Base-by-base conservation (phyloP, 2,888 invertebrate genomes). In the Apodemia mormo region DNA sequence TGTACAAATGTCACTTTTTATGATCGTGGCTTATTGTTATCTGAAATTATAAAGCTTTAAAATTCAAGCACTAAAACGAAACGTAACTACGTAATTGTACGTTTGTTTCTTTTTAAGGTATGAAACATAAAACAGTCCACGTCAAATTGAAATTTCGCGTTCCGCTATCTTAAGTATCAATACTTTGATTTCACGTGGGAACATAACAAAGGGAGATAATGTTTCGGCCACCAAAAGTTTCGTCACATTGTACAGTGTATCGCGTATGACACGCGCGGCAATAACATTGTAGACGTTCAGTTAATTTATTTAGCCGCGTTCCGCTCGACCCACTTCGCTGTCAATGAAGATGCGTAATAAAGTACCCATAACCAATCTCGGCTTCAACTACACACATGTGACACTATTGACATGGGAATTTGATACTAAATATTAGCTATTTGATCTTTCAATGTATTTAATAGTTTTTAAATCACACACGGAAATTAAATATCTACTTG, bases 281-380 rank as follows among this genome's bases (percentile, higher is more conserved):
- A 71, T 75, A 76, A 70, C 73, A 72, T 77, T 78, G 81, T 80
- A 76, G 77, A 76, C 76, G 80, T 76, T 79, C 77, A 79, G 80
- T 83, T 87, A 86, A 89, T 86, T 86, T 86, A 85, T 88, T 85
- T 83, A 83, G 79, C 78, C 81, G 83, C 85, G 86, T 85, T 89
- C 83, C 85, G 80, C 82, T 83, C 83, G 87, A 87, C 87, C 90
- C 84, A 89, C 82, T 89, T 81, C 75, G 76, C 79, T 80, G 81
- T 83, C 84, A 85, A 88, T 85, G 81, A 85, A 86, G 80, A 83
- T 75, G 77, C 76, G 80, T 79, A 80, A 85, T 87, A 86, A 88
- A 87, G 81, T 83, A 80, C 80, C 80, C 79, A 82, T 81, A 80
- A 81, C 81, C 81, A 82, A 82, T 81, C 80, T 77, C 71, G 73